phyloP scores from a whole-genome alignment of 2,113 vertebrate genomes.

The Toxotes jaculatrix region DNA sequence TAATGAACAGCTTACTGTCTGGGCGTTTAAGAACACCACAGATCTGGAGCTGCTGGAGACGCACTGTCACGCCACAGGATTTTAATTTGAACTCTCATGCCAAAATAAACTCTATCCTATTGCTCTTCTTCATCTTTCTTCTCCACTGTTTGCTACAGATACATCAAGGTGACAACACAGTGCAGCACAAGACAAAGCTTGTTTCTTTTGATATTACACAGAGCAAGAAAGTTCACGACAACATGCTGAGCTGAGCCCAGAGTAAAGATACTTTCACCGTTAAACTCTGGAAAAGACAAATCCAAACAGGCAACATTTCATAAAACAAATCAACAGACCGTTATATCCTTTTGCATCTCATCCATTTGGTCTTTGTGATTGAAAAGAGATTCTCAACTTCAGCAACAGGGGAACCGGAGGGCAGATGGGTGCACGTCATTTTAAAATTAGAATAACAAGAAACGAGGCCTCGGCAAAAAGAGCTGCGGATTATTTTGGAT shows the following conservation, averaged over 20 bases:
- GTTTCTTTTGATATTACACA: background rate
- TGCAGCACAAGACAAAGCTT: background rate
- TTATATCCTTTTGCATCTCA: background rate
- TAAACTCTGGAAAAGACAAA: background rate
- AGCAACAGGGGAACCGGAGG: background rate
- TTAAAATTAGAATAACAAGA: background rate
- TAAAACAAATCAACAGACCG: conserved; percentile 19
- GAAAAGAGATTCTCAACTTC: conserved; percentile 6
- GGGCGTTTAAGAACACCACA: background rate
- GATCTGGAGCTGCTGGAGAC: background rate
- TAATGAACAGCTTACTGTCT: background rate
- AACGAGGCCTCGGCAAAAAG: background rate
- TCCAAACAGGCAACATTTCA: conserved; percentile 16
- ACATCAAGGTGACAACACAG: background rate
- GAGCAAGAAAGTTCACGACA: background rate
- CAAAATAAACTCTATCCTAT: background rate
- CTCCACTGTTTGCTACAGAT: background rate
- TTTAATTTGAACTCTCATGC: background rate
- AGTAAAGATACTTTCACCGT: background rate
- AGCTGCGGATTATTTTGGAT: conserved; percentile 6
- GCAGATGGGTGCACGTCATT: conserved; percentile 1
- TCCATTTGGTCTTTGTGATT: conserved; percentile 22
- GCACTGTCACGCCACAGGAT: background rate
- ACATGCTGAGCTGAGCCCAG: background rate
- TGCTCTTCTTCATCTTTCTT: background rate